Percentiles rank a stretch among this genome's conserved stretches.
Conservation (phyloP, 2,113 vertebrate species). For the Lepus europaeus region DNA sequence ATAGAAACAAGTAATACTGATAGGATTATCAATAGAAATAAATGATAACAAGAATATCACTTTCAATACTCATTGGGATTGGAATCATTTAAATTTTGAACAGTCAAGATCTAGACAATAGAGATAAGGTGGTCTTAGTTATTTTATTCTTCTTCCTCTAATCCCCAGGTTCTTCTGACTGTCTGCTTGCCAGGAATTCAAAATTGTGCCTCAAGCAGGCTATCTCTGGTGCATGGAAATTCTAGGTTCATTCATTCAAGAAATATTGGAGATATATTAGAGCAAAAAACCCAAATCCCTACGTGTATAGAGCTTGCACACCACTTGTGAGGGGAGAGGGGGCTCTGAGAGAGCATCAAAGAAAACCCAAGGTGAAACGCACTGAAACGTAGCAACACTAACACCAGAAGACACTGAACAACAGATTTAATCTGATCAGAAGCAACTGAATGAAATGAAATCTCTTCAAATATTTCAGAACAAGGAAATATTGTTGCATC, state of each 20-base stretch:
- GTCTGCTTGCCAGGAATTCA: not conserved
- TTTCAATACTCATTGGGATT: not conserved
- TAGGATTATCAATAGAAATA: not conserved
- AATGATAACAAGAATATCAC: too few relatives aligned
- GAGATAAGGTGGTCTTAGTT: not conserved
- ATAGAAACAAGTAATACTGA: not conserved
- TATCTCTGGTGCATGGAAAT: not conserved
- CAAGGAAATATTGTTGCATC: not conserved
- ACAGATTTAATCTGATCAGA: not conserved
- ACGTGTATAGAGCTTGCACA: fast-evolving
- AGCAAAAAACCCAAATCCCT: not conserved
- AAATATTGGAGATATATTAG: not conserved
- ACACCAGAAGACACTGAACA: not conserved
- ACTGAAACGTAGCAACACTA: not conserved
- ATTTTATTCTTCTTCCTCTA: not conserved
- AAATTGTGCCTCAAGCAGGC: not conserved
- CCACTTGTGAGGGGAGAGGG: too few relatives aligned
- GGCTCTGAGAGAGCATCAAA: not conserved
- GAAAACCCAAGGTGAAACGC: not conserved
- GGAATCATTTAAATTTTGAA: not conserved
- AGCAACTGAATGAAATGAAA: not conserved
- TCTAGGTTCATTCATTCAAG: not conserved
- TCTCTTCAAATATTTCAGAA: not conserved
- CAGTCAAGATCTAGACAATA: not conserved
- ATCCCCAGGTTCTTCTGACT: not conserved